Conservation (phyloP, 1,140 invertebrate genomes). For the Cotesia glomerata region DNA sequence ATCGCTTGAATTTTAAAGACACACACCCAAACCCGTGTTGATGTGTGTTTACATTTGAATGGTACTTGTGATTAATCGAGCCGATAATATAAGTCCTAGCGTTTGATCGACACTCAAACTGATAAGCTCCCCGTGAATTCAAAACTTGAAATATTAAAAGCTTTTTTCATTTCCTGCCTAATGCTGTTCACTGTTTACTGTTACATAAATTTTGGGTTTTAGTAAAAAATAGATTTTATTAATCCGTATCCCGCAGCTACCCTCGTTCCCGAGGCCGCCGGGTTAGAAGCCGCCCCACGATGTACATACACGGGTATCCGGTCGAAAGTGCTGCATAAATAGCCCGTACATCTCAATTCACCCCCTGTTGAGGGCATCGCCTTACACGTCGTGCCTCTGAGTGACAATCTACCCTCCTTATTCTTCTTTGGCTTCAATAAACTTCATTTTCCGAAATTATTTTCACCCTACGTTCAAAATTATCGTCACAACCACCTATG, state of each 20-base stretch:
- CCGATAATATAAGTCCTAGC: too few relatives aligned
- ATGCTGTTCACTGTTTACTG: too few relatives aligned
- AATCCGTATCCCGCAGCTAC: neutral
- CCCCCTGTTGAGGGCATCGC: slow-evolving; percentile 52
- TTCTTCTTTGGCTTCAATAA: slow-evolving; percentile 11
- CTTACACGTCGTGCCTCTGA: slow-evolving; percentile 53
- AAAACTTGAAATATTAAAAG: too few relatives aligned
- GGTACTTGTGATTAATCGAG: too few relatives aligned
- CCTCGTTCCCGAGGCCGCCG: neutral
- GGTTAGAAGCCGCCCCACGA: slow-evolving; percentile 17
- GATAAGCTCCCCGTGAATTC: too few relatives aligned
- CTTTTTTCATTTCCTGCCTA: too few relatives aligned
- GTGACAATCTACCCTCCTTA: slow-evolving; percentile 35
- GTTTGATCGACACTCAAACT: too few relatives aligned
- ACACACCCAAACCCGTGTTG: too few relatives aligned
- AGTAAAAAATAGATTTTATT: too few relatives aligned
- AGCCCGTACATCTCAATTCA: slow-evolving; percentile 57
- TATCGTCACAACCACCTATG: too few relatives aligned
- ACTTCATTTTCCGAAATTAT: slow-evolving; percentile 13
- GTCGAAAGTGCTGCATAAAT: slow-evolving; percentile 55
- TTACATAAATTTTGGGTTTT: neutral
- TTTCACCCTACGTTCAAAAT: neutral
- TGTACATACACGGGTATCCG: slow-evolving; percentile 33
- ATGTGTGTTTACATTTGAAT: too few relatives aligned
- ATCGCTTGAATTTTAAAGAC: too few relatives aligned